Percentiles rank a stretch among this genome's conserved stretches.
These are phyloP conservation scores for Lacerta bilineata DNA, from an alignment of 2,797 vertebrate species.

Conservation along the genomic window DNA sequence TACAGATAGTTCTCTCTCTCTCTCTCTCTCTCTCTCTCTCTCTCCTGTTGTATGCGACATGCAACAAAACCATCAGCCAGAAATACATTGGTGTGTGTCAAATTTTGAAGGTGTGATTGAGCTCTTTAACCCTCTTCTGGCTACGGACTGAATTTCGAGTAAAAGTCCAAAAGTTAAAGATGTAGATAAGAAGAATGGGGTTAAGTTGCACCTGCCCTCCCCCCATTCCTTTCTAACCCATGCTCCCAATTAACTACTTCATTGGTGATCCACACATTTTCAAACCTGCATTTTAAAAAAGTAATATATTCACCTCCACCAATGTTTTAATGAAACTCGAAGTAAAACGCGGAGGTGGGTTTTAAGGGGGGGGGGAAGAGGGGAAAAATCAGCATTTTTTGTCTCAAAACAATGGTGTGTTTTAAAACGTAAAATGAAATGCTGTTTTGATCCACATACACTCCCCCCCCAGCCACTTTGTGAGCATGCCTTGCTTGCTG, in stretches of 20 bases:
- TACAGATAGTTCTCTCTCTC: accelerated
- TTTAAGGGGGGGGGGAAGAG: slow-evolving; percentile 6
- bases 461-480: slow-evolving; percentile 32
- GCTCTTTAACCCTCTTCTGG: background rate
- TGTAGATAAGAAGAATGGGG: slow-evolving; percentile 14
- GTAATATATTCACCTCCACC: slow-evolving; percentile 44
- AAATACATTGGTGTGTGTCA: background rate
- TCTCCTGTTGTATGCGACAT: background rate
- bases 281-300: slow-evolving; percentile 59
- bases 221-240: slow-evolving; percentile 48
- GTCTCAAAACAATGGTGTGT: slow-evolving; percentile 79
- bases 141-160: background rate
- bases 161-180: slow-evolving; percentile 4
- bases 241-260: slow-evolving; percentile 32
- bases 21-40: too few relatives aligned
- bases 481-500: slow-evolving; percentile 76
- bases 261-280: slow-evolving; percentile 54
- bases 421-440: slow-evolving; percentile 79
- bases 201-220: slow-evolving; percentile 26
- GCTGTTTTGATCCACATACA: slow-evolving; percentile 55
- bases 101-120: background rate
- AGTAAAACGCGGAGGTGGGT: background rate
- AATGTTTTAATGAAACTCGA: slow-evolving; percentile 65
- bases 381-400: slow-evolving; percentile 75
- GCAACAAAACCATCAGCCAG: slow-evolving; percentile 35